These are phyloP conservation scores for Halcyon malimbica DNA, from an alignment of 2,113 vertebrate species.

Conservation along the genomic window DNA sequence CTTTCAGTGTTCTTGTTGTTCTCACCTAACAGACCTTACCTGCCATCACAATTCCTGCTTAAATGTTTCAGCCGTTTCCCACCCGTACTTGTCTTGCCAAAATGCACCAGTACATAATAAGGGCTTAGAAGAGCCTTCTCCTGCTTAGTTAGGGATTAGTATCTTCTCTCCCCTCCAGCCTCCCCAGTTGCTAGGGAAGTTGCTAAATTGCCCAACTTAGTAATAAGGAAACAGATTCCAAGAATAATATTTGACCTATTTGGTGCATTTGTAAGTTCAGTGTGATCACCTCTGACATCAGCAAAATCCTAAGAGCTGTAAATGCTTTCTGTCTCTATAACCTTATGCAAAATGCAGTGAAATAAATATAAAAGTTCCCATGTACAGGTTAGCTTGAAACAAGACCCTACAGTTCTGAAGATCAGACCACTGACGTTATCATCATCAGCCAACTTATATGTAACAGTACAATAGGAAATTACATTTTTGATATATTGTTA, in stretches of 20 bases:
- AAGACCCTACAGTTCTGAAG: background rate
- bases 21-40: background rate
- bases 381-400: background rate
- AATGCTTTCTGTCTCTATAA: background rate
- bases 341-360: background rate
- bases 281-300: background rate
- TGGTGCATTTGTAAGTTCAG: background rate
- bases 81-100: background rate
- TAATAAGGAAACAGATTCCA: background rate
- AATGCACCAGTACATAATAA: background rate
- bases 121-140: background rate
- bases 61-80: background rate
- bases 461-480: background rate
- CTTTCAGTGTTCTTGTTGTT: background rate
- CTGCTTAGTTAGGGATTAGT: accelerated
- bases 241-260: background rate
- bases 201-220: background rate
- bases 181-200: background rate
- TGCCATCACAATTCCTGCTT: background rate
- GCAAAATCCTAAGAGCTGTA: background rate
- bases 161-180: too few relatives aligned
- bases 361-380: background rate
- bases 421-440: background rate
- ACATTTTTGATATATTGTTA: background rate
- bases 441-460: background rate